Conservation (phyloP, 2,888 invertebrate species). For the Helleia helle region DNA sequence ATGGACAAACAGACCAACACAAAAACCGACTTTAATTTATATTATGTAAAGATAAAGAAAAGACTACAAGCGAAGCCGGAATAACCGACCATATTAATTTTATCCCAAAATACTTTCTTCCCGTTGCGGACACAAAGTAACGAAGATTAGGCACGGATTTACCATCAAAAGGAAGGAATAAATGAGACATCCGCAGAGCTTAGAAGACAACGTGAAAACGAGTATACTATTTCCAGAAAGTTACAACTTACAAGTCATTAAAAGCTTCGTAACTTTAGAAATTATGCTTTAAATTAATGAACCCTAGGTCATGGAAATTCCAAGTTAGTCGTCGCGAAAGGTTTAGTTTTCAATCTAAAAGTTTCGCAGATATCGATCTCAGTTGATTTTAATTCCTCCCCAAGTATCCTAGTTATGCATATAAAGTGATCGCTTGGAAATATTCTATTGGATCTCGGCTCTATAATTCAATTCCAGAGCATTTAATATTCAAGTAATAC, state of each 20-base stretch:
- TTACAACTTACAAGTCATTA: neutral
- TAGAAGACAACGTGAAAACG: too few species aligned
- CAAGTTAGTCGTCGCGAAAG: slow-evolving; percentile 9
- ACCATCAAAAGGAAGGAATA: too few species aligned
- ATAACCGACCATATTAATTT: too few species aligned
- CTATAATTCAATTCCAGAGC: slow-evolving; percentile 10
- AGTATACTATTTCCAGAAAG: neutral
- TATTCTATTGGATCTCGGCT: slow-evolving; percentile 9
- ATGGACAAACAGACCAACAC: too few species aligned
- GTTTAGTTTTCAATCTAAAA: slow-evolving; percentile 23
- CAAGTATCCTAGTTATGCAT: slow-evolving; percentile 17
- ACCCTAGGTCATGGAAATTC: slow-evolving; percentile 3
- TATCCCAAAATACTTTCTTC: too few species aligned
- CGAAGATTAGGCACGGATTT: too few species aligned
- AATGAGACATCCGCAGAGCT: too few species aligned
- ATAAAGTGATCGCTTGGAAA: slow-evolving; percentile 10
- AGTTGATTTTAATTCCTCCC: slow-evolving; percentile 18
- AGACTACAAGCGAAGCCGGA: too few species aligned
- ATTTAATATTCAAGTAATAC: neutral
- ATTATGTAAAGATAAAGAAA: too few species aligned
- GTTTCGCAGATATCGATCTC: slow-evolving; percentile 18
- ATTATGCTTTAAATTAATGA: slow-evolving; percentile 5
- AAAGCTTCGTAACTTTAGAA: neutral
- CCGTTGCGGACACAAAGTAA: too few species aligned
- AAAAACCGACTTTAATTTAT: too few species aligned